phyloP scores from a whole-genome alignment of 2,888 invertebrate species.

The Nephrotoma guestfalica region DNA sequence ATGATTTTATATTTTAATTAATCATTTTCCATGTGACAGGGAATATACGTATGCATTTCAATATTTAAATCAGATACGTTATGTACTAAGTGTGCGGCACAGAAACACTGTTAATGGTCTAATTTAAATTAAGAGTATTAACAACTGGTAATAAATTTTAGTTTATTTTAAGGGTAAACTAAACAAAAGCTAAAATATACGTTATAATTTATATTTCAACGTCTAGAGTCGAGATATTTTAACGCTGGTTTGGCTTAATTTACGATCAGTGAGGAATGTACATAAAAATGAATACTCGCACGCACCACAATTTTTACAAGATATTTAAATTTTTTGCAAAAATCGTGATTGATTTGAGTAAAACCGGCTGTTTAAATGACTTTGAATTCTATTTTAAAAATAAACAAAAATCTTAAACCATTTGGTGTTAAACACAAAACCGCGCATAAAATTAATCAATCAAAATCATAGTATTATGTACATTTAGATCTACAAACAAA shows the following conservation, averaged over 20 bases:
- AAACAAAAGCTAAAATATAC: neutral
- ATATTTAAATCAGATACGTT: neutral
- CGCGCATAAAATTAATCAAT: neutral
- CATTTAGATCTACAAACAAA: neutral
- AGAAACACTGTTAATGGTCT: neutral
- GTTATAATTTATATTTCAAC: neutral
- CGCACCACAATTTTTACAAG: neutral
- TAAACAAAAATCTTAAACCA: neutral
- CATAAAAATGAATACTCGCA: neutral
- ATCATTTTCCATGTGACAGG: neutral
- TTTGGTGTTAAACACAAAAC: neutral
- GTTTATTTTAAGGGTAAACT: neutral
- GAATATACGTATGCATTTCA: neutral
- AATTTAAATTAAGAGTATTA: neutral
- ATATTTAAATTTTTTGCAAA: neutral
- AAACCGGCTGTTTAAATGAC: neutral
- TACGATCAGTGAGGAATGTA: neutral
- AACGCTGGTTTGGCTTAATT: neutral
- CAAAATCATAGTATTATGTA: neutral
- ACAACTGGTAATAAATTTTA: neutral
- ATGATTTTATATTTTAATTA: neutral
- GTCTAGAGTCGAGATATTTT: neutral
- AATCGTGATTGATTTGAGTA: neutral
- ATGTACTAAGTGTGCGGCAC: neutral
- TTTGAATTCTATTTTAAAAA: neutral